Conservation (phyloP, 2,888 invertebrate genomes). For the Cantharis rustica region DNA sequence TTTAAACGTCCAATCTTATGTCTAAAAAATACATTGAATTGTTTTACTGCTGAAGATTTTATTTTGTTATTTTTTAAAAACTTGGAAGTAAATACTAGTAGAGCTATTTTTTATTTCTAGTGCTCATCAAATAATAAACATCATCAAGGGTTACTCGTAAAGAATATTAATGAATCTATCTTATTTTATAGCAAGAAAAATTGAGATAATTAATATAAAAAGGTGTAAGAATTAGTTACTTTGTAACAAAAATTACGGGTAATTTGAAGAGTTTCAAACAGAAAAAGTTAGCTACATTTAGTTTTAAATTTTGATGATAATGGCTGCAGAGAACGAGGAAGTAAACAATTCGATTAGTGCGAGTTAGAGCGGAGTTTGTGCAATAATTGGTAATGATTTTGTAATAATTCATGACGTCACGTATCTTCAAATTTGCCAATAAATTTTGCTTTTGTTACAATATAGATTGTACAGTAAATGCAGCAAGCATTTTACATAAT, state of each 20-base stretch:
- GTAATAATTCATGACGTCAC: not conserved
- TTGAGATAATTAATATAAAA: not conserved
- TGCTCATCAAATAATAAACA: not conserved
- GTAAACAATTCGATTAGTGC: not conserved
- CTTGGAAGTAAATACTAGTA: not conserved
- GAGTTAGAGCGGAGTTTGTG: not conserved
- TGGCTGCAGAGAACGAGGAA: not conserved
- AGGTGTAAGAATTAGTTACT: not conserved
- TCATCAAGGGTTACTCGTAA: not conserved
- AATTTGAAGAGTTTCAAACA: not conserved
- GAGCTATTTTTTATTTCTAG: not conserved
- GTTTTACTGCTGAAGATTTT: not conserved
- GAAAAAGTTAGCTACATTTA: not conserved
- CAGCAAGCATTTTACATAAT: not conserved
- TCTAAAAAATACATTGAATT: not conserved
- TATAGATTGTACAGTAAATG: not conserved
- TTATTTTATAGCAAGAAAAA: not conserved
- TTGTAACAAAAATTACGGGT: not conserved
- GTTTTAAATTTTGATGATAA: not conserved
- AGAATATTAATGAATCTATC: not conserved
- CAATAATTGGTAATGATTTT: not conserved
- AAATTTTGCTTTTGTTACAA: not conserved
- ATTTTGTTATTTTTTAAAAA: not conserved
- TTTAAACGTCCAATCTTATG: too few relatives aligned
- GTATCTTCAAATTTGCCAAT: not conserved